Conservation (phyloP, 1,140 invertebrate species). For the Lepidurus couesii region DNA sequence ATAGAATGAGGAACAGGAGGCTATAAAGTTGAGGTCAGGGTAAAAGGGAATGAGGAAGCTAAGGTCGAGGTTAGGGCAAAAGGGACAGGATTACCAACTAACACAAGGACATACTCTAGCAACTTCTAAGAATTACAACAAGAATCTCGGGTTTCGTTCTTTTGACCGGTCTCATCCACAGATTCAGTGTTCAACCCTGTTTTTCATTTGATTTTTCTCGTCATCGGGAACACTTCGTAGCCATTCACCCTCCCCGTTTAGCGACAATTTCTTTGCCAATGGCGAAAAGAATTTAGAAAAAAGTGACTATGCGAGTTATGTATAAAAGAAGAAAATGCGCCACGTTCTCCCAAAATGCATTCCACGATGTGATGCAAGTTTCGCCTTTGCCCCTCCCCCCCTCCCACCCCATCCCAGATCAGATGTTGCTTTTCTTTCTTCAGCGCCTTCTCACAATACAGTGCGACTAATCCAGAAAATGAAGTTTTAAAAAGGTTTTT, state of each 20-base stretch:
- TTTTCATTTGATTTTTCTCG: not conserved
- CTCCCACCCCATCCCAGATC: not conserved
- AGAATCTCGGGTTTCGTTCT: conserved; percentile 14
- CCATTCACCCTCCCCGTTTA: not conserved
- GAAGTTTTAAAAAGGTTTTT: not conserved
- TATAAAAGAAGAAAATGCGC: not conserved
- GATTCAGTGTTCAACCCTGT: not conserved
- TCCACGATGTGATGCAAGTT: conserved; percentile 11
- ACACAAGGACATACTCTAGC: too few species aligned
- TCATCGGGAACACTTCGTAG: not conserved
- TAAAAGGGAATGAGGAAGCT: too few species aligned
- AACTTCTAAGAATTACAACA: too few species aligned
- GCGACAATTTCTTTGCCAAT: not conserved
- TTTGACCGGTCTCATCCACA: not conserved
- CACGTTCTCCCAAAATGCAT: not conserved
- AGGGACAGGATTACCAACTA: too few species aligned
- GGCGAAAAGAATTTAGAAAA: not conserved
- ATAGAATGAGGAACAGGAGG: too few species aligned
- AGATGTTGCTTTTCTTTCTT: not conserved
- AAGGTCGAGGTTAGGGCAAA: too few species aligned
- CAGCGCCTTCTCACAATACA: conserved; percentile 12
- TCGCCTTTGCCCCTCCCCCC: not conserved
- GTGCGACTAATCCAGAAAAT: not conserved
- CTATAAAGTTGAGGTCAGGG: too few species aligned
- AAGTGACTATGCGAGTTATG: conserved; percentile 8